Base-by-base conservation (phyloP, 2,888 invertebrate genomes). In the Bugula neritina region DNA sequence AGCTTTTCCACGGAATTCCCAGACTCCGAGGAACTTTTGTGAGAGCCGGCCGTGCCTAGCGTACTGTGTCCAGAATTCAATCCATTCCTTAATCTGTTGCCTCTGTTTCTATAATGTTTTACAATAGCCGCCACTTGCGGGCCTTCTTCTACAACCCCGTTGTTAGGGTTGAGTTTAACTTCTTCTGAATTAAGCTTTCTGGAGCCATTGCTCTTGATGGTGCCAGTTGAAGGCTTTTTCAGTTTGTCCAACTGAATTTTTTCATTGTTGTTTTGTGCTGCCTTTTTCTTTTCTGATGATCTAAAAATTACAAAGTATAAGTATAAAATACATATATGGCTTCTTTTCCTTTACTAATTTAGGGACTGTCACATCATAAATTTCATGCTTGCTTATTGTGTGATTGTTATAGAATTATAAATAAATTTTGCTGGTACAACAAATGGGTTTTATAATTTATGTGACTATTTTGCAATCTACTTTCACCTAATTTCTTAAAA, bases 11-110 rank as follows among this genome's bases (percentile, higher is more conserved):
- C 34, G 10, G 31, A 63, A 13, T 2, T 25, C 27, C 25, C 63
- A 63, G 63, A 63, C 31, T 63, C 63, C n/a, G 63, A 63, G n/a
- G n/a, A n/a, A n/a, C 29, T 63, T 63, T 63, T 63, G 17, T 63
- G 31, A 13, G 31, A 25, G 27, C 25, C 31, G 10, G 63, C 31
- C 13, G 63, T 63, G 10, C 63, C 63, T 5, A 43, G 5, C 5
- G 43, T 43, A 17, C 43, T 43, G 43, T 43, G 43, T 5, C 43
- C 43, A 17, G 43, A 43, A 31, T 31, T 63, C 34, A 63, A 5
- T 1, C 63, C 63, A 63, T 63, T 63, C 27, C 31, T 2, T 31
- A 34, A 31, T 3, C 63, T 2, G 63, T 63, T 63, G 31, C 63
- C 63, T 63, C 63, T 63, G n/a, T 25, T 63, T 13, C 27, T 13